Conservation (phyloP, 2,113 vertebrate species). For the Ptilorrhoa leucosticta region DNA sequence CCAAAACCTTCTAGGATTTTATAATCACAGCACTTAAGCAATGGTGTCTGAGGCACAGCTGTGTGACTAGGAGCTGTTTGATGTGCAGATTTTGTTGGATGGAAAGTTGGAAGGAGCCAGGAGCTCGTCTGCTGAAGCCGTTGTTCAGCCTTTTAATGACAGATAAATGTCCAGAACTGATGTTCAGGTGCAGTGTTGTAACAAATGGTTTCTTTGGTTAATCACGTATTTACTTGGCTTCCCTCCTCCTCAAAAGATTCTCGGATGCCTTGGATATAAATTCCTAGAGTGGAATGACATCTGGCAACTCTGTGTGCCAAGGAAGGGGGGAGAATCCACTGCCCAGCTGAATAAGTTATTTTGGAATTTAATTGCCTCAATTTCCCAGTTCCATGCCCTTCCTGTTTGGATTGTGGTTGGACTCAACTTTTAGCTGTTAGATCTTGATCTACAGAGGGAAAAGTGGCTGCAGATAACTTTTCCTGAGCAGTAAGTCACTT, state of each 20-base stretch:
- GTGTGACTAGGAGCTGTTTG: not conserved
- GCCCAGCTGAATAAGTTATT: not conserved
- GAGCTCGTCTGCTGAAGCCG: not conserved
- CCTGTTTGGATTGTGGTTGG: not conserved
- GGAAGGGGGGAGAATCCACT: not conserved
- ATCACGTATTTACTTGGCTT: not conserved
- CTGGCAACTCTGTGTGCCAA: accelerated
- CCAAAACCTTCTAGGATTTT: not conserved
- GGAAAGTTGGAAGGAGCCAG: not conserved
- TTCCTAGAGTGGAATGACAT: not conserved
- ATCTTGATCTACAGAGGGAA: not conserved
- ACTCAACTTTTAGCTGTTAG: not conserved
- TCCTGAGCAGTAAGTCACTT: not conserved
- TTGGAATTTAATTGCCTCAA: not conserved
- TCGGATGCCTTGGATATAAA: not conserved
- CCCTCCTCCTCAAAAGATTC: not conserved
- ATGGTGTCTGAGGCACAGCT: not conserved
- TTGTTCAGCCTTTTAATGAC: not conserved
- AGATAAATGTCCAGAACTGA: not conserved
- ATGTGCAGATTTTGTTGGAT: not conserved
- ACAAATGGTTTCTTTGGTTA: not conserved
- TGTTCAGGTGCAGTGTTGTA: not conserved
- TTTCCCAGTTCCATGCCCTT: not conserved
- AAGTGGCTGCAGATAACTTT: not conserved
- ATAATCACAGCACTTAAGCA: not conserved